Conservation (phyloP, 2,113 vertebrate species). For the Bucco capensis region DNA sequence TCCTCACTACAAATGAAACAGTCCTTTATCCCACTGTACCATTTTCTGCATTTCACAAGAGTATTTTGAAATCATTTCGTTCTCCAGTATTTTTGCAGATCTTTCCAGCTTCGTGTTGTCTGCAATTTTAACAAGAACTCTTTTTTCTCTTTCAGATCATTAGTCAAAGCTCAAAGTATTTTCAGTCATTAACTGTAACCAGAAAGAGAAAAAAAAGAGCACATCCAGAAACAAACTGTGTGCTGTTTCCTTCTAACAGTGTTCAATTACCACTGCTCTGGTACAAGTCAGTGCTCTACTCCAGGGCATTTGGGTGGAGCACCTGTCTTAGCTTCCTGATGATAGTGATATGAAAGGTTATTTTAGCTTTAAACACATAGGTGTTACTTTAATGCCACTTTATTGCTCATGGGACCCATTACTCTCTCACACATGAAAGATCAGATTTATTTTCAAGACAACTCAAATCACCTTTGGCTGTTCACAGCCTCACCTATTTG, state of each 20-base stretch:
- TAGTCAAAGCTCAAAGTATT: background rate
- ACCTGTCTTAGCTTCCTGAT: background rate
- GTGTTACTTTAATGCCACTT: background rate
- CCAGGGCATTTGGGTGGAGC: background rate
- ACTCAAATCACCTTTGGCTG: background rate
- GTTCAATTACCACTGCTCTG: background rate
- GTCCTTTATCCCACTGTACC: rapidly evolving
- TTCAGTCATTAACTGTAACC: background rate
- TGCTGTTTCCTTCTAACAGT: background rate
- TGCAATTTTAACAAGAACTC: background rate
- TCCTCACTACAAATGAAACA: background rate
- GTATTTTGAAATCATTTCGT: background rate
- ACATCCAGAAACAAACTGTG: background rate
- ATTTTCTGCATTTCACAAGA: background rate
- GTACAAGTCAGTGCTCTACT: background rate
- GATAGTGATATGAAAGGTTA: background rate
- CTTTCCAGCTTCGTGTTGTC: background rate
- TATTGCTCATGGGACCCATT: background rate
- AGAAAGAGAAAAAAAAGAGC: background rate
- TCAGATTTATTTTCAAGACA: background rate
- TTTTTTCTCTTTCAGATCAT: background rate
- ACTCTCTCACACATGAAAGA: background rate
- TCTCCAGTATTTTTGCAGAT: background rate
- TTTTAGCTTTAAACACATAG: background rate
- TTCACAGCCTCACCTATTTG: background rate